A percentile compares a stretch with the other conserved stretches of the same genome.
phyloP scores from a whole-genome alignment of 2,888 invertebrate species.

The Buathra laborator region DNA sequence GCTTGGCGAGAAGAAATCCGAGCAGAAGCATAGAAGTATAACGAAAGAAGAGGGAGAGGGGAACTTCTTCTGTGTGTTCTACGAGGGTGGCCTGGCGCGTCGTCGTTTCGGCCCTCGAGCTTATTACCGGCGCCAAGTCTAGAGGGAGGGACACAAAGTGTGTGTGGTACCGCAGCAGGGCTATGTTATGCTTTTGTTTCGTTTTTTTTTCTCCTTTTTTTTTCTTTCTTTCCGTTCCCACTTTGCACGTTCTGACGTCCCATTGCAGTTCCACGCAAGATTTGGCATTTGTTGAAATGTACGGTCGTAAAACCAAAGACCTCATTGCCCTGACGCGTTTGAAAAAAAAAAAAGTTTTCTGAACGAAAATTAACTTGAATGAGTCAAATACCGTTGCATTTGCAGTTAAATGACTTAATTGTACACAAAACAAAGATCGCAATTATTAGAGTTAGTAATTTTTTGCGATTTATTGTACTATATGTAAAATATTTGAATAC shows the following conservation, averaged over 20 bases:
- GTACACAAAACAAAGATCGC: too few species aligned
- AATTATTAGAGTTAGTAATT: too few species aligned
- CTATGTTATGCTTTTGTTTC: conserved; percentile 26
- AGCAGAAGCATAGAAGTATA: conserved; percentile 10
- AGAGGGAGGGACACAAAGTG: conserved; percentile 46
- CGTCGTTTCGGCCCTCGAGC: conserved; percentile 61
- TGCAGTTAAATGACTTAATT: too few species aligned
- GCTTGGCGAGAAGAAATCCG: conserved; percentile 33
- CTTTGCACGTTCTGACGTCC: conserved; percentile 27
- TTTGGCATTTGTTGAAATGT: conserved; percentile 33
- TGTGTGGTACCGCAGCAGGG: conserved; percentile 38
- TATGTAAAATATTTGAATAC: too few species aligned
- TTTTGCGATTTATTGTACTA: too few species aligned
- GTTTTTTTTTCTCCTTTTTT: conserved; percentile 7
- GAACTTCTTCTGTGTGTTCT: conserved; percentile 40
- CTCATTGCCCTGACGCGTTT: neutral
- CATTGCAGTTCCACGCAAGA: neutral
- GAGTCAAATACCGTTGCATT: neutral
- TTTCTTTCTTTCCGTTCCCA: conserved; percentile 9
- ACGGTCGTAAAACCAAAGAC: conserved; percentile 46
- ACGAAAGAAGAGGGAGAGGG: conserved; percentile 12
- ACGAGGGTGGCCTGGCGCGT: conserved; percentile 62
- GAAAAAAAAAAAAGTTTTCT: neutral
- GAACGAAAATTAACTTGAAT: neutral
- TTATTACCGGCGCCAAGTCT: conserved; percentile 68